A percentile compares a stretch with the other conserved stretches of the same genome.
phyloP scores from a whole-genome alignment of 2,113 vertebrate species.

The Todiramphus chloris region DNA sequence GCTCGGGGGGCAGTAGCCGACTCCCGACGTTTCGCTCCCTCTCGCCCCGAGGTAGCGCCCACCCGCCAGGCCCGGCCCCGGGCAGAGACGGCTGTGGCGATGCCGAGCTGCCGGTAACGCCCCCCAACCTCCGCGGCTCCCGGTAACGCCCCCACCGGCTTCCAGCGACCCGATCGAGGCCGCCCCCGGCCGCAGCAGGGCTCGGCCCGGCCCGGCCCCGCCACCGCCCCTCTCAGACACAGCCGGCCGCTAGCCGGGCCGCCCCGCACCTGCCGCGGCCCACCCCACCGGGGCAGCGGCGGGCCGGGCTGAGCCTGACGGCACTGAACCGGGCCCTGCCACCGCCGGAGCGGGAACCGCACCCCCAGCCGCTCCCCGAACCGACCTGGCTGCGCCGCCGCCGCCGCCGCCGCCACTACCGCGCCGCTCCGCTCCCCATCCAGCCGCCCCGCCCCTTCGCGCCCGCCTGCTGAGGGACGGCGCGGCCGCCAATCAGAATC shows the following conservation, averaged over 20 bases:
- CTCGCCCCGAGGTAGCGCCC: not conserved
- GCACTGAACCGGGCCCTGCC: rapidly evolving
- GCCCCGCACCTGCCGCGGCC: not conserved
- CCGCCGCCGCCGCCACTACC: not conserved
- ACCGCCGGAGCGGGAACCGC: not conserved
- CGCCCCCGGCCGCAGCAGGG: not conserved
- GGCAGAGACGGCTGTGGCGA: not conserved
- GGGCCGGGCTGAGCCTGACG: no score
- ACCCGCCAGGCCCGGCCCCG: not conserved
- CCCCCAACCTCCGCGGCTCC: not conserved
- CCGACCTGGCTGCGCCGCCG: not conserved
- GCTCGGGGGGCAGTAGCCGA: not conserved
- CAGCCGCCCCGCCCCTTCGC: not conserved
- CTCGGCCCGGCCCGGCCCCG: not conserved
- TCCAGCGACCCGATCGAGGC: not conserved
- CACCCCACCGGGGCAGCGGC: not conserved
- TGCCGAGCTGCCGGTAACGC: not conserved
- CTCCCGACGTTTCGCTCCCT: not conserved
- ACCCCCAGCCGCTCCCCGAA: not conserved
- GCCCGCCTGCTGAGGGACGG: not conserved
- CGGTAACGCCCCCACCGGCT: not conserved
- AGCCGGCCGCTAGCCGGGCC: not conserved
- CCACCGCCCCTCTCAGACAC: not conserved
- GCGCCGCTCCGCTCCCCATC: slow-evolving; percentile 14
- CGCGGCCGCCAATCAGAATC: no score